Conservation (phyloP, 1,140 invertebrate genomes). For the Teleopsis dalmanni region DNA sequence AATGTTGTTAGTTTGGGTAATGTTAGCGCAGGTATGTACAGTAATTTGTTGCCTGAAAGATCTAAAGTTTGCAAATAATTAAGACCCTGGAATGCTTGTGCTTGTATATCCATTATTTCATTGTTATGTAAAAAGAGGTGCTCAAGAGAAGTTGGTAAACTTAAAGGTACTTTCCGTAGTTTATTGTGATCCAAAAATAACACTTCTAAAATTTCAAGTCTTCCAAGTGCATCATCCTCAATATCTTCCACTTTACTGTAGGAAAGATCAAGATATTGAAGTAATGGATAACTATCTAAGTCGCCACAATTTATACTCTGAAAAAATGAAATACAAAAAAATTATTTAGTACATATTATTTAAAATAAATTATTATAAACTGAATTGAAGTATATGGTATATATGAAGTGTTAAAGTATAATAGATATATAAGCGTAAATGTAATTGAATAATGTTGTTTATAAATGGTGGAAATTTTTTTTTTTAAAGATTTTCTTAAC, state of each 20-base stretch:
- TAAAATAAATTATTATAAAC: not conserved
- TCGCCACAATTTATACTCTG: constrained; percentile 70
- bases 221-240: constrained; percentile 78
- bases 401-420: not conserved
- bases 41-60: constrained; percentile 33
- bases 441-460: not conserved
- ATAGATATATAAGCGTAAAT: no score
- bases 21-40: constrained; percentile 32
- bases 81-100: constrained; percentile 62
- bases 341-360: not conserved
- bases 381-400: not conserved
- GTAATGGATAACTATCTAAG: constrained; percentile 78
- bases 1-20: constrained; percentile 32
- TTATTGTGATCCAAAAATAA: constrained; percentile 73
- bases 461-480: not conserved
- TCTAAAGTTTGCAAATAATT: constrained; percentile 61
- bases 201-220: constrained; percentile 68
- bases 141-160: constrained; percentile 56
- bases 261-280: constrained; percentile 73
- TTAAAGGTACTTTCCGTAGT: constrained; percentile 57
- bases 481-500: not conserved
- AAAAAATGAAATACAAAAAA: not conserved
- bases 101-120: constrained; percentile 53
- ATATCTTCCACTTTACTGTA: constrained; percentile 67
- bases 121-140: constrained; percentile 58